These are phyloP conservation scores for Papio anubis DNA, from an alignment of 2,113 vertebrate genomes.

Conservation along the genomic window DNA sequence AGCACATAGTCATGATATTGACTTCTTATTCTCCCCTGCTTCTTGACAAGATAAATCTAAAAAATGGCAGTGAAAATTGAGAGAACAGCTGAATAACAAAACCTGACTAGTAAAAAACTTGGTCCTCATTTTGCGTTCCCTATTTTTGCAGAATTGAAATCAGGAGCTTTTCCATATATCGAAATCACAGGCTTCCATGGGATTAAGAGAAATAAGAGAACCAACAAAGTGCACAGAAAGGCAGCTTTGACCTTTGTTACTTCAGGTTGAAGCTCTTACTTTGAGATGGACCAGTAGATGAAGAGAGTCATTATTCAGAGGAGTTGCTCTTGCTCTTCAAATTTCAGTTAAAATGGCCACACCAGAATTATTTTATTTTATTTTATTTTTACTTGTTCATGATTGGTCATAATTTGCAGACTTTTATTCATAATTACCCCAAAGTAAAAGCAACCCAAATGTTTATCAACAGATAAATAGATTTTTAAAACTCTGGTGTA, in stretches of 20 bases:
- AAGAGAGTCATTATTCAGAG: constrained; percentile 27
- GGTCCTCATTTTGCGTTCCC: neutral
- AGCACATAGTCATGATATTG: neutral
- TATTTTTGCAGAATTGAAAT: neutral
- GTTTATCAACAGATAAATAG: neutral
- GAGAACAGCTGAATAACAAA: neutral
- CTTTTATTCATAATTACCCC: neutral
- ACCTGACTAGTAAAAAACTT: neutral
- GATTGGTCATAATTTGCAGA: neutral
- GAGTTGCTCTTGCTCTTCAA: neutral
- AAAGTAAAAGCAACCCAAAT: neutral
- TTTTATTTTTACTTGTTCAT: neutral
- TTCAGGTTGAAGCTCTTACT: neutral
- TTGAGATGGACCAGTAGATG: neutral
- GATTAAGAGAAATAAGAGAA: neutral
- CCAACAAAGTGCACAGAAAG: neutral
- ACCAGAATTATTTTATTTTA: neutral
- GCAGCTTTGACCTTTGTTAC: neutral
- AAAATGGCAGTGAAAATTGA: neutral
- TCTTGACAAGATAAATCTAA: constrained; percentile 19
- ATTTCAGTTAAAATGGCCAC: constrained; percentile 26
- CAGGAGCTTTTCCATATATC: neutral
- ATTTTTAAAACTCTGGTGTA: neutral
- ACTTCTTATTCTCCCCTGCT: neutral
- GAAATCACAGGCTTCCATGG: neutral